Evolutionary conservation across 2,888 invertebrate genomes (phyloP).

Genomic region (Meghimatium bilineatum): DNA sequence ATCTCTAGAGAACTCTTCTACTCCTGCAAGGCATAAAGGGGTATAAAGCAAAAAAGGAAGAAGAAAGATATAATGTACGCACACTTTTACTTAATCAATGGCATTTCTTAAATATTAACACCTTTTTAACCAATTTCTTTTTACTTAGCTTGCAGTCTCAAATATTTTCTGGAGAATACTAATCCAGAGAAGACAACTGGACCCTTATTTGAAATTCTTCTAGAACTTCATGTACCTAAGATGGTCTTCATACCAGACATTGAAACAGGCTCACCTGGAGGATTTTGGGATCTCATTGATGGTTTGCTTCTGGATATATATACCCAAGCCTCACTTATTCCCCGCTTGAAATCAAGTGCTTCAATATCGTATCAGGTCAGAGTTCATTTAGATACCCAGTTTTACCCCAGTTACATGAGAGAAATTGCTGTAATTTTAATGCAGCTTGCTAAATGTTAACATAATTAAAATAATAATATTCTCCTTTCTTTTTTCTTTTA

Average conservation of each 20-base stretch:
- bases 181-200: slow-evolving; percentile 84
- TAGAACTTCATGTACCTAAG: slow-evolving; percentile 88
- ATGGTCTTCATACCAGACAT: slow-evolving; percentile 91
- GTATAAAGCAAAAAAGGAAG: too few relatives aligned
- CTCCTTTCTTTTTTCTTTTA: too few relatives aligned
- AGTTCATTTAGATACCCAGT: too few relatives aligned
- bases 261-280: slow-evolving; percentile 85
- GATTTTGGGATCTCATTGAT: slow-evolving; percentile 87
- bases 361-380: slow-evolving; percentile 73
- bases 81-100: too few relatives aligned
- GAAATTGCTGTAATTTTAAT: too few relatives aligned
- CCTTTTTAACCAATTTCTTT: not conserved
- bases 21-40: too few relatives aligned
- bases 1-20: too few relatives aligned
- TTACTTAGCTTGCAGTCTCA: slow-evolving; percentile 82
- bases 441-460: too few relatives aligned
- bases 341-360: slow-evolving; percentile 81
- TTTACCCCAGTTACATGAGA: too few relatives aligned
- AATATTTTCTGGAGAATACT: slow-evolving; percentile 94
- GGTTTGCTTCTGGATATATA: slow-evolving; percentile 88
- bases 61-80: too few relatives aligned
- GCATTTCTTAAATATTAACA: too few relatives aligned
- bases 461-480: too few relatives aligned
- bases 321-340: slow-evolving; percentile 87
- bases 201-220: slow-evolving; percentile 90